Base-by-base conservation (phyloP, 2,888 invertebrate genomes). In the Volucella bombylans region DNA sequence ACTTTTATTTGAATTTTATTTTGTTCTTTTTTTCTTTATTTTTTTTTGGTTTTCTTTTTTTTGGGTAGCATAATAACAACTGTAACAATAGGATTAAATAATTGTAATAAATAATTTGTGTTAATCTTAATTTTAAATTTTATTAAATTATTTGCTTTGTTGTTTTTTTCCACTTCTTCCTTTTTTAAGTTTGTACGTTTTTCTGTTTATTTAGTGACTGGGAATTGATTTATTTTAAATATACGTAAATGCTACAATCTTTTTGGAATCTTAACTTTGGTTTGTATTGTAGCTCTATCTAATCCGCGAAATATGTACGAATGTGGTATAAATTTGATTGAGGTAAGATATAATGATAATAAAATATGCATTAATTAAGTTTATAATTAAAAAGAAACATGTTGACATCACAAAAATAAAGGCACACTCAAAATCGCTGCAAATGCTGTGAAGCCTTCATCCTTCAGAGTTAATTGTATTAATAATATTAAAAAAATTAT, bases 41-140 rank as follows among this genome's bases (percentile, higher is more conserved):
- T 67, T 41, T 50, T 38, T 8, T 52, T 23, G 18, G 2, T 23
- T 64, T 11, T 67, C 67, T 61, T 76, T 67, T n/a, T 23, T 68
- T 69, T 50, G 55, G 31, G 50, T 71, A 72, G 57, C 57, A 72
- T 71, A 68, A 81, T 67, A 80, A 67, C 65, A 61, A 59, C 54
- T 69, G 59, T 76, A 80, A 85, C 80, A 80, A 67, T 61, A 54
- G 50, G 55, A 74, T 80, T 79, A 67, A 67, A 68, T 68, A 47
- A 76, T 71, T 47, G 39, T 64, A 76, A 67, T 71, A 62, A 50
- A 59, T 76, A 74, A 76, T 80, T 31, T 49, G 38, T 55, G 31
- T 62, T 54, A 54, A 69, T 65, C 49, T 62, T 62, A 61, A 57
- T 65, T 50, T 72, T 71, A 54, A 55, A 67, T 47, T 54, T 43